Evolutionary conservation across 2,113 vertebrate species (phyloP).

Genomic region (Morphnarchus princeps): DNA sequence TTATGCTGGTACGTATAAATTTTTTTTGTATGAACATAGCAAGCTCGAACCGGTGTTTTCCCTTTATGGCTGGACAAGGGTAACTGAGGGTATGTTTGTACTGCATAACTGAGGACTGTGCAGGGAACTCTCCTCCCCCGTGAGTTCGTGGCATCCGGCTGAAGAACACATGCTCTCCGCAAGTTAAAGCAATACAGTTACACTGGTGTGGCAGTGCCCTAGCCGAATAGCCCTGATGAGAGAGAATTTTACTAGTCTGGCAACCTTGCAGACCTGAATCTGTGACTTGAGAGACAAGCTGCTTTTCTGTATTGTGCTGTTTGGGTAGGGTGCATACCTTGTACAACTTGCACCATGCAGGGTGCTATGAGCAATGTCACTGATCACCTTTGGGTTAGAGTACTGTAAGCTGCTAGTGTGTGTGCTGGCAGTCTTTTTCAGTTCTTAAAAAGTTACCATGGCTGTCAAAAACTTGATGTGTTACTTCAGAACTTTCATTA

Average conservation of each 20-base stretch:
- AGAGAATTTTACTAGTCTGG: background rate
- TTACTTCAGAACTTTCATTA: background rate
- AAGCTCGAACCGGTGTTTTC: background rate
- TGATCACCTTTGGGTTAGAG: background rate
- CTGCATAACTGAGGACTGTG: background rate
- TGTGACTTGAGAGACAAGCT: background rate
- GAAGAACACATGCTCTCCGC: background rate
- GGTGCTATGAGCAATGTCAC: background rate
- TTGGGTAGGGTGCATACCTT: background rate
- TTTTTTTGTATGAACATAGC: background rate
- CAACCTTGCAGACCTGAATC: background rate
- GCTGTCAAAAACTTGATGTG: background rate
- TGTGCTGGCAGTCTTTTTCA: background rate
- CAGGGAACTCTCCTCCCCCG: conserved; percentile 15
- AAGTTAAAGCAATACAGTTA: background rate
- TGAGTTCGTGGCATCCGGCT: background rate
- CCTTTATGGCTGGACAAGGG: background rate
- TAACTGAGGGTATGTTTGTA: conserved; percentile 23
- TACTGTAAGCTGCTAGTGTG: background rate
- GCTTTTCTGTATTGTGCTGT: background rate
- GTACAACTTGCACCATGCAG: background rate
- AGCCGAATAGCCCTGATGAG: background rate
- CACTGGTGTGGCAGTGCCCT: background rate
- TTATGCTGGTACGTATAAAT: background rate
- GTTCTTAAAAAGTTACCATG: background rate